A percentile compares a stretch with the other conserved stretches of the same genome.
Evolutionary conservation across 2,797 vertebrate genomes (phyloP).

Genomic region (Eutrigla gurnardus): DNA sequence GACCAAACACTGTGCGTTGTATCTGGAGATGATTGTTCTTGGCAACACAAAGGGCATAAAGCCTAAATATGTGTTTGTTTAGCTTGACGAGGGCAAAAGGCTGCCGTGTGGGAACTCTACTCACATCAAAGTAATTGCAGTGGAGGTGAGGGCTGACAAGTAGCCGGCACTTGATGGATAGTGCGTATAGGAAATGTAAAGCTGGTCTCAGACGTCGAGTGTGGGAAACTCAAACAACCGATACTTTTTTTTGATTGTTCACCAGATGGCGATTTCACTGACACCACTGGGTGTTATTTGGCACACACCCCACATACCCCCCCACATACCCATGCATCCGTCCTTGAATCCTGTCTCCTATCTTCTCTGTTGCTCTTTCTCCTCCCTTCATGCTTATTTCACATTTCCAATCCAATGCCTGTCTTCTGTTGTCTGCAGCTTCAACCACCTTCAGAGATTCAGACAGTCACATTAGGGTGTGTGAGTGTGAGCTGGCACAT

Average conservation of each 20-base stretch:
- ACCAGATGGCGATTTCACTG: constrained; percentile 38
- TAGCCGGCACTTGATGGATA: constrained; percentile 54
- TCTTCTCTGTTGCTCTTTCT: constrained; percentile 8
- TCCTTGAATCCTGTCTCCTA: background rate
- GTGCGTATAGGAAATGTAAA: constrained; percentile 61
- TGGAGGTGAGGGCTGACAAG: constrained; percentile 47
- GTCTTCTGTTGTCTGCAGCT: constrained; percentile 31
- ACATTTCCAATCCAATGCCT: constrained; percentile 8
- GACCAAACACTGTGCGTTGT: constrained; percentile 39
- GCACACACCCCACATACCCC: constrained; percentile 3
- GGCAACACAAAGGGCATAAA: constrained; percentile 41
- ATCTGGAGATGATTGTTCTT: constrained; percentile 42
- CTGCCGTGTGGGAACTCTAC: constrained; percentile 40
- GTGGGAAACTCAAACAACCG: constrained; percentile 76
- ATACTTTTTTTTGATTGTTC: constrained; percentile 14
- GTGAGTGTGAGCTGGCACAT: constrained; percentile 22
- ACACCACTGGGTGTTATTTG: background rate
- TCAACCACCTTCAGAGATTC: constrained; percentile 15
- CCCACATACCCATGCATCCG: background rate
- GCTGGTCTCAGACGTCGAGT: constrained; percentile 37
- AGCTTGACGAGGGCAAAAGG: constrained; percentile 40
- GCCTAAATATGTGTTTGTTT: constrained; percentile 50
- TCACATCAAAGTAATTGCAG: constrained; percentile 43
- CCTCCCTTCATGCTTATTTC: background rate
- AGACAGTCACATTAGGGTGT: constrained; percentile 1